Percentiles rank a stretch among this genome's conserved stretches.
phyloP scores from a whole-genome alignment of 2,888 invertebrate species.

The Limenitis arthemis region DNA sequence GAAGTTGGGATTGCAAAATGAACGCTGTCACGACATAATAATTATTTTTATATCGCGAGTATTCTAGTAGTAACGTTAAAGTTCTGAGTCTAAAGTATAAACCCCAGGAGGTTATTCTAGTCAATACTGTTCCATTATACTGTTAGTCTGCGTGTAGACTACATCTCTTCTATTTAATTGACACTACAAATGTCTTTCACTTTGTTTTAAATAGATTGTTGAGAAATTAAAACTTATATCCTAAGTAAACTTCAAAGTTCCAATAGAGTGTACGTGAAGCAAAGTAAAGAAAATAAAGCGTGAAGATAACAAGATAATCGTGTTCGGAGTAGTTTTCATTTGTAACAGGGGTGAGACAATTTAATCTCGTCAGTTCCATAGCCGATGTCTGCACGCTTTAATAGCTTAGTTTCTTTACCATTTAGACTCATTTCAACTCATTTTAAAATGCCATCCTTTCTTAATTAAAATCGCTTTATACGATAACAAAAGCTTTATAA shows the following conservation, averaged over 20 bases:
- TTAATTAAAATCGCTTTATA: conserved; percentile 2
- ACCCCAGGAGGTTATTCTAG: too few relatives aligned
- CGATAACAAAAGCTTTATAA: not conserved
- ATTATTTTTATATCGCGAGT: too few relatives aligned
- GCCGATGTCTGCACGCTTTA: conserved; percentile 41
- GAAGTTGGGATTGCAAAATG: too few relatives aligned
- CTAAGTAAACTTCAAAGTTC: not conserved
- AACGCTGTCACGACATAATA: too few relatives aligned
- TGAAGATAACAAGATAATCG: conserved; percentile 57
- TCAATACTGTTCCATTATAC: too few relatives aligned
- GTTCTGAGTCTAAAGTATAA: too few relatives aligned
- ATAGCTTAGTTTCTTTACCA: conserved; percentile 38
- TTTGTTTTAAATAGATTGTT: too few relatives aligned
- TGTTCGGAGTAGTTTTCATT: conserved; percentile 45
- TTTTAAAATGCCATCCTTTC: not conserved
- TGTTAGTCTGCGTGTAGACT: too few relatives aligned
- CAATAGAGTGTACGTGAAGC: conserved; percentile 18
- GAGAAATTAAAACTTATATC: too few relatives aligned
- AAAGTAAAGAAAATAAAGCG: conserved; percentile 37
- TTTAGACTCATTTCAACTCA: conserved; percentile 1
- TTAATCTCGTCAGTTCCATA: conserved; percentile 55
- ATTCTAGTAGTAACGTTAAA: too few relatives aligned
- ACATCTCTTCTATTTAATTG: too few relatives aligned
- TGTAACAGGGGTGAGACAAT: conserved; percentile 56
- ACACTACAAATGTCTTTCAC: too few relatives aligned